Conservation (phyloP, 2,888 invertebrate genomes). For the Eueremaeus valkanovi region DNA sequence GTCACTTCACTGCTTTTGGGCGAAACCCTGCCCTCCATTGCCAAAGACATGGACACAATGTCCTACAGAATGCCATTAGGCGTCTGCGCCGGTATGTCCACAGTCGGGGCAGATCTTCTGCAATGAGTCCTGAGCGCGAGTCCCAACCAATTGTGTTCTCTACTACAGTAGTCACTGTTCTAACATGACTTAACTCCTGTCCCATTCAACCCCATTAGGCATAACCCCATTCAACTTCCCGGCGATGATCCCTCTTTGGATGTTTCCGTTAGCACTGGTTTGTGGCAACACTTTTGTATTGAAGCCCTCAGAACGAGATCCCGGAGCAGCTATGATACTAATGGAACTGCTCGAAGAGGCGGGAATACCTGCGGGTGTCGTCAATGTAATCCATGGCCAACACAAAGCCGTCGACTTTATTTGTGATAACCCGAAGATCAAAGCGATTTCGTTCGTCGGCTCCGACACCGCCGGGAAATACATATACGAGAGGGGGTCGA, state of each 20-base stretch:
- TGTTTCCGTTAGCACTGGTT: slow-evolving; percentile 64
- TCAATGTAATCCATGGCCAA: slow-evolving; percentile 93
- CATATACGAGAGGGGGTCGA: slow-evolving; percentile 86
- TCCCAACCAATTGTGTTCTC: too few relatives aligned
- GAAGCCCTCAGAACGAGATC: slow-evolving; percentile 95
- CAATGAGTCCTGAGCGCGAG: background rate
- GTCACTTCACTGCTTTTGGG: slow-evolving; percentile 88
- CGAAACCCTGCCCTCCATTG: slow-evolving; percentile 77
- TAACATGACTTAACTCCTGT: too few relatives aligned
- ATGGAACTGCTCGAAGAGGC: slow-evolving; percentile 88
- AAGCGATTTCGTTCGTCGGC: slow-evolving; percentile 96
- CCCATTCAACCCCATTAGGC: too few relatives aligned
- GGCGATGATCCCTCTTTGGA: slow-evolving; percentile 98
- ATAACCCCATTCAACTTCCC: slow-evolving; percentile 66
- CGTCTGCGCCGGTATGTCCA: slow-evolving; percentile 82
- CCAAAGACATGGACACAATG: slow-evolving; percentile 93
- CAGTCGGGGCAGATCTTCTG: too few relatives aligned
- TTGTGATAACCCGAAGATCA: slow-evolving; percentile 91
- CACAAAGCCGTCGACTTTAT: slow-evolving; percentile 94
- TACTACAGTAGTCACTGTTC: too few relatives aligned
- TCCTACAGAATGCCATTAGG: slow-evolving; percentile 89
- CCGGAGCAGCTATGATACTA: slow-evolving; percentile 91
- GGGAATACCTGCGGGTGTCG: slow-evolving; percentile 91
- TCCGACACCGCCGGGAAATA: slow-evolving; percentile 92
- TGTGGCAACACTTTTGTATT: slow-evolving; percentile 93